Base-by-base conservation (phyloP, 2,797 vertebrate species). In the Lateolabrax maculatus region DNA sequence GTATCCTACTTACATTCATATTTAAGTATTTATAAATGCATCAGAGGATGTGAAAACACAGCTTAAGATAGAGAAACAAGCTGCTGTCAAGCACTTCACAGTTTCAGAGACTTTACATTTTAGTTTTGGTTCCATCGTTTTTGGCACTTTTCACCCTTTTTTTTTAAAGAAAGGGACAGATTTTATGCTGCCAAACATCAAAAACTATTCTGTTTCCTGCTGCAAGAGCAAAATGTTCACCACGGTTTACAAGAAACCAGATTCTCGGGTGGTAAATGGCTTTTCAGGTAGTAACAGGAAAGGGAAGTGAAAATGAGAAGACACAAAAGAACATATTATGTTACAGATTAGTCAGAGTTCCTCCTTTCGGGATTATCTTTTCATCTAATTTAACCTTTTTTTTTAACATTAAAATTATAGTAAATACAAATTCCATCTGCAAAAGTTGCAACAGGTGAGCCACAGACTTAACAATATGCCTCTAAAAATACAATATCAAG, bases 201-300 rank as follows among this genome's bases (percentile, higher is more conserved):
- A 62, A 64, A 53, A 11, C 4, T 1, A 12, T 3, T 44, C 13
- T 9, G 57, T 15, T 57, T 81, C 48, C 51, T 76, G 51, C 46
- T 41, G 27, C 15, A 29, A 68, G 29, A 65, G 46, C 61, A 70
- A 74, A 79, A 7, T 2, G 23, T 58, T 76, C 5, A 68, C 23
- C 48, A 11, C 46, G 29, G 13, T 21, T 71, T 23, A 69, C 72
- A 83, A 68, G 51, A 82, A 76, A 37, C 18, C 49, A 77, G 67
- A 67, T 65, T 46, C 10, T 31, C 2, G 2, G 15, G 15, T 70
- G 46, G 51, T 21, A 78, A 57, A 63, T 23, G 7, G 12, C 10
- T 43, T 66, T 48, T 36, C 19, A 70, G 3, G 6, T 51, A 2
- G 64, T 27, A 44, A 64, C 49, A 51, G 44, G 27, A 78, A 78